Percentiles rank a stretch among this genome's conserved stretches.
These are phyloP conservation scores for Galago senegalensis DNA, from an alignment of 2,797 vertebrate species.

Conservation along the genomic window DNA sequence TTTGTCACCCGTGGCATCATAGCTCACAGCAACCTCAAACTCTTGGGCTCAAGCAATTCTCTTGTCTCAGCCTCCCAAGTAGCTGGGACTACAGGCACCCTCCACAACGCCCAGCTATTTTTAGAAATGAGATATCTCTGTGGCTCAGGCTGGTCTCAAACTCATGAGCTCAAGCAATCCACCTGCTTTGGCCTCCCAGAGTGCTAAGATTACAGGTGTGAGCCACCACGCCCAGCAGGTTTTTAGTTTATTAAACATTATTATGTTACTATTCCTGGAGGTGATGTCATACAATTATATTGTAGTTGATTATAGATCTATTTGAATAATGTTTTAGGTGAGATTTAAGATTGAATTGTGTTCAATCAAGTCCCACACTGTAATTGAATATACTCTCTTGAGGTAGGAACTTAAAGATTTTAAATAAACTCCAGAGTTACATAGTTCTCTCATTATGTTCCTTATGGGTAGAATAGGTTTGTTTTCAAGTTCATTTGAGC, in stretches of 20 bases:
- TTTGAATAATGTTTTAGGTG: neutral
- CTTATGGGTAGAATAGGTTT: neutral
- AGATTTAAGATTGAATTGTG: neutral
- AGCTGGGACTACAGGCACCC: too few relatives aligned
- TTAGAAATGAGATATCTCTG: too few relatives aligned
- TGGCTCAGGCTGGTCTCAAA: too few relatives aligned
- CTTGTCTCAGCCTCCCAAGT: too few relatives aligned
- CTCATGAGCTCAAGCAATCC: too few relatives aligned
- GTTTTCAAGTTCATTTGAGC: constrained; percentile 8
- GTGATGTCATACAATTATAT: neutral
- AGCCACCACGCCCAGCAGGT: neutral
- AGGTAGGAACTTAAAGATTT: neutral
- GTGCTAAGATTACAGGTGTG: too few relatives aligned
- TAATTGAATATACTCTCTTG: neutral
- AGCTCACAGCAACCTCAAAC: too few relatives aligned
- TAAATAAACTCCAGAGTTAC: neutral
- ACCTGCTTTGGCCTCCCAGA: too few relatives aligned
- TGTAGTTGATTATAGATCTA: neutral
- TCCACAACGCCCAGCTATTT: too few relatives aligned
- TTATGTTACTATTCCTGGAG: neutral
- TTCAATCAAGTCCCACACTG: neutral
- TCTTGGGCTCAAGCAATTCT: too few relatives aligned
- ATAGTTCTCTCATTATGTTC: neutral
- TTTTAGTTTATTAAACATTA: neutral
- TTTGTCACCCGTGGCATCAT: too few relatives aligned